phyloP scores from a whole-genome alignment of 1,140 invertebrate genomes.

The Trichonephila clavata region DNA sequence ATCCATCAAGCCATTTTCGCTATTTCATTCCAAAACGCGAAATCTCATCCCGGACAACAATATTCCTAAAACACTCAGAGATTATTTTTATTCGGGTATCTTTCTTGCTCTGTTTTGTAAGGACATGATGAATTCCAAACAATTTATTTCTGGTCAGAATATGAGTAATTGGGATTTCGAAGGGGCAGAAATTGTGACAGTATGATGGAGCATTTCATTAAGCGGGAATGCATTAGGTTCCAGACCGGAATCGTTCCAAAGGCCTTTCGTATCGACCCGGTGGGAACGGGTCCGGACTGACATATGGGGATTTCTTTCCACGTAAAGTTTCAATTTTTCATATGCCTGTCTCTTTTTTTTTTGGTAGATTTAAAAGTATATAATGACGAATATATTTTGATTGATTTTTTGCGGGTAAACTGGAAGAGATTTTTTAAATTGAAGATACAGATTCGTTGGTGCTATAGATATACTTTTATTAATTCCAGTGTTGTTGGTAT shows the following conservation, averaged over 20 bases:
- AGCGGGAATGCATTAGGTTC: conserved; percentile 48
- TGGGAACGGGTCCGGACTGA: conserved; percentile 23
- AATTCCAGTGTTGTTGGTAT: no score
- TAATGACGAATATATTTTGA: neutral
- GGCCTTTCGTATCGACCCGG: neutral
- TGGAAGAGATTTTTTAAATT: no score
- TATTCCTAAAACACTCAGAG: neutral
- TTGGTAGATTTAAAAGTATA: neutral
- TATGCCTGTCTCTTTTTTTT: neutral
- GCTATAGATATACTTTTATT: no score
- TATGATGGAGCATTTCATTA: conserved; percentile 65
- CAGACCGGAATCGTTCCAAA: neutral
- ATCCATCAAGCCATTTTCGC: neutral
- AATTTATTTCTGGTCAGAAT: conserved; percentile 51
- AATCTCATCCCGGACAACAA: neutral
- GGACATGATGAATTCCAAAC: conserved; percentile 39
- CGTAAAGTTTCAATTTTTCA: conserved; percentile 26
- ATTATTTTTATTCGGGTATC: conserved; percentile 21
- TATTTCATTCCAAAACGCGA: neutral
- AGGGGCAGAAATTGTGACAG: conserved; percentile 31
- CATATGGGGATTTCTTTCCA: conserved; percentile 31
- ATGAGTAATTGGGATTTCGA: conserved; percentile 54
- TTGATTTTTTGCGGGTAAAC: neutral
- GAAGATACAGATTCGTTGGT: no score
- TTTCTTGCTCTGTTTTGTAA: neutral